Evolutionary conservation across 2,888 invertebrate species (phyloP).

Genomic region (Trachelus iudaicus): DNA sequence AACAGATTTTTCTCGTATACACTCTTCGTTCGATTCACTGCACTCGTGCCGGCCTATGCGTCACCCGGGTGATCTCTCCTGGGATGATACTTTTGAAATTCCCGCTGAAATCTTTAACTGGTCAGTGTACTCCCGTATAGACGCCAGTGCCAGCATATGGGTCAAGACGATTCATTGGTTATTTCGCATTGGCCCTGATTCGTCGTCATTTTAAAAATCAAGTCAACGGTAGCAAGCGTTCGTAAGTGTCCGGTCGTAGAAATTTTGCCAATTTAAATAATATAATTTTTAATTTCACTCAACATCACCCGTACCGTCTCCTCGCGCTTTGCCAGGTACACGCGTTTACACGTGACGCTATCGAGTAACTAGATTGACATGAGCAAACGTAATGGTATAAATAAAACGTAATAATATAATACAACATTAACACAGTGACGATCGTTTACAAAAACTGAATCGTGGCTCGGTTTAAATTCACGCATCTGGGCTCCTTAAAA

Average conservation of each 20-base stretch:
- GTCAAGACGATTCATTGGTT: not conserved
- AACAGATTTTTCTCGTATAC: not conserved
- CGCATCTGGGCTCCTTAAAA: not conserved
- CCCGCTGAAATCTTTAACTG: not conserved
- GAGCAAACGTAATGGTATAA: conserved; percentile 42
- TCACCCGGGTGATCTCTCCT: not conserved
- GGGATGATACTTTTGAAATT: not conserved
- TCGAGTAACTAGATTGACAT: conserved; percentile 15
- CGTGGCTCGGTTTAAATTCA: not conserved
- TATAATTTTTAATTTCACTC: not conserved
- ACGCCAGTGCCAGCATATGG: no score
- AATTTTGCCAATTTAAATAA: not conserved
- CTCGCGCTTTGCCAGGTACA: not conserved
- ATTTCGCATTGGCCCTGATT: not conserved
- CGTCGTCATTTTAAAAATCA: no score
- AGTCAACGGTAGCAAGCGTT: no score
- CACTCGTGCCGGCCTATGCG: conserved; percentile 1
- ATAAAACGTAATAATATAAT: conserved; percentile 35
- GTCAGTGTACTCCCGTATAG: no score
- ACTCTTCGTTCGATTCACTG: conserved; percentile 1
- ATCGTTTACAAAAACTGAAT: conserved; percentile 20
- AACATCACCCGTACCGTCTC: not conserved
- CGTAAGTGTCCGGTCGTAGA: not conserved
- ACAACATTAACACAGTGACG: conserved; percentile 27
- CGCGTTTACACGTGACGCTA: not conserved